Evolutionary conservation across 2,797 vertebrate species (phyloP).

Genomic region (Streptopelia turtur): DNA sequence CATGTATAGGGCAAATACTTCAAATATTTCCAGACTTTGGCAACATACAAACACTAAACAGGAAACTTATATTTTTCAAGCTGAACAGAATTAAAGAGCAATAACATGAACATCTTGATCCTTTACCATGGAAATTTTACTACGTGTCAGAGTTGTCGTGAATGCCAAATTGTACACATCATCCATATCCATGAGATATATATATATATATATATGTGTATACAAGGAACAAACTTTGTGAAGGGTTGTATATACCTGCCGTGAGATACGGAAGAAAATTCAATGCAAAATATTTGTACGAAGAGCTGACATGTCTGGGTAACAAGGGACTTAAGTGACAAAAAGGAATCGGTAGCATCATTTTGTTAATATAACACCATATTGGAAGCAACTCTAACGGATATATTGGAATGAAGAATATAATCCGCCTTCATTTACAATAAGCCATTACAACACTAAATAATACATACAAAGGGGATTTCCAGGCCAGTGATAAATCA

Average conservation of each 20-base stretch:
- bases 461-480: background rate
- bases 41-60: background rate
- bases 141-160: accelerated
- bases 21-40: background rate
- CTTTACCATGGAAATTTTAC: background rate
- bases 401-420: background rate
- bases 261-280: background rate
- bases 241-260: background rate
- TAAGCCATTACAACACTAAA: background rate
- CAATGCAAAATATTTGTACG: background rate
- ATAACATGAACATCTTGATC: background rate
- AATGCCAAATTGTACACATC: background rate
- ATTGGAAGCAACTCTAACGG: background rate
- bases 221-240: background rate
- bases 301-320: background rate
- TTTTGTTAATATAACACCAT: background rate
- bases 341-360: background rate
- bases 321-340: background rate
- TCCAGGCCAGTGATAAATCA: background rate
- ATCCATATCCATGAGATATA: background rate
- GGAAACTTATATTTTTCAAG: background rate
- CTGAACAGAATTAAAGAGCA: background rate
- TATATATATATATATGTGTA: accelerated
- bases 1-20: background rate
- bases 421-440: background rate